Conservation (phyloP, 2,888 invertebrate genomes). For the Resseliella maxima region DNA sequence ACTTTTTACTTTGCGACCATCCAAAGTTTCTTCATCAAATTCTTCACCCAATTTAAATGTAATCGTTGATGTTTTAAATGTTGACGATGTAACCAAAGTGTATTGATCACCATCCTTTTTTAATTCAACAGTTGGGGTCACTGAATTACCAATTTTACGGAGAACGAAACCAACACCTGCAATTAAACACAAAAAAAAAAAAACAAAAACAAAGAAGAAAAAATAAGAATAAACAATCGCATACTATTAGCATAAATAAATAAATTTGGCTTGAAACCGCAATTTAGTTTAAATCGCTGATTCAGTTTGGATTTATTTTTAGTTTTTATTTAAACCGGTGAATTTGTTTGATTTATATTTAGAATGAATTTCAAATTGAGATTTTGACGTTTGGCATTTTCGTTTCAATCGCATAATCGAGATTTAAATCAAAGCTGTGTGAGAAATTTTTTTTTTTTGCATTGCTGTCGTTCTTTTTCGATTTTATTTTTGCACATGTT, state of each 20-base stretch:
- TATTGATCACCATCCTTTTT: conserved; percentile 80
- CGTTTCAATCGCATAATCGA: too few relatives aligned
- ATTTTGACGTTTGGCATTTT: too few relatives aligned
- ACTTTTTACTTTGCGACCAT: conserved; percentile 83
- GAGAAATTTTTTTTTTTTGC: too few relatives aligned
- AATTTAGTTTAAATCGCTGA: too few relatives aligned
- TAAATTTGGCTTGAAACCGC: background rate
- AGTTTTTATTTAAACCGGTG: too few relatives aligned
- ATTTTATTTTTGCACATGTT: too few relatives aligned
- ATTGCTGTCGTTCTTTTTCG: too few relatives aligned
- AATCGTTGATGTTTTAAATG: conserved; percentile 87
- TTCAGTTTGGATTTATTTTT: background rate
- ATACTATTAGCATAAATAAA: background rate
- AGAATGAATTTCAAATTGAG: too few relatives aligned
- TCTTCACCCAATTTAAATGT: conserved; percentile 87
- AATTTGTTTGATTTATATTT: too few relatives aligned
- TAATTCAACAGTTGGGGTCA: conserved; percentile 87
- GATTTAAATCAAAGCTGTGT: too few relatives aligned
- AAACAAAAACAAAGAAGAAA: background rate
- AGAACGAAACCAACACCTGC: conserved; percentile 88
- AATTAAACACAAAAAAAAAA: conserved; percentile 58
- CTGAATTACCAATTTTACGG: conserved; percentile 86
- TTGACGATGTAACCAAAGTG: conserved; percentile 83
- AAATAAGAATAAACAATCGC: background rate
- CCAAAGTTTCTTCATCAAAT: conserved; percentile 90